phyloP scores from a whole-genome alignment of 2,888 invertebrate genomes.

The Epirrhoe alternata region DNA sequence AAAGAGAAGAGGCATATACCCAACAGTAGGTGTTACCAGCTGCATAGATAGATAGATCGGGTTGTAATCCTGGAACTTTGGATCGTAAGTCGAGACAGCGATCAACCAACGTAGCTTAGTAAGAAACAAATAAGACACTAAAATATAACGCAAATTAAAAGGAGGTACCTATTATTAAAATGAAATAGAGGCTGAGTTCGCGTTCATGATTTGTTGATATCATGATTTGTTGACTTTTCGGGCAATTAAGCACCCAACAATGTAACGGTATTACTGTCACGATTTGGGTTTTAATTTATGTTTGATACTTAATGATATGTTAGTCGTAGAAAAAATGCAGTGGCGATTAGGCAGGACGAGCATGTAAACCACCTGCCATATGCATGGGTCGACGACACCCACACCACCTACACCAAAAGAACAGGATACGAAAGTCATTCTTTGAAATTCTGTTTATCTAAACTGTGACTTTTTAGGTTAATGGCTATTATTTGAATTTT shows the following conservation, averaged over 20 bases:
- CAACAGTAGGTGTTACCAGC: no score
- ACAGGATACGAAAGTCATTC: constrained; percentile 29
- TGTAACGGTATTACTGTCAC: constrained; percentile 42
- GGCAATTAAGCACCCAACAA: constrained; percentile 36
- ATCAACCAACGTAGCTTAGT: not conserved
- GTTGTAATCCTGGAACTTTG: no score
- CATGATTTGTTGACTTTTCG: constrained; percentile 34
- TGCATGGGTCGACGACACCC: constrained; percentile 3
- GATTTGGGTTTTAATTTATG: constrained; percentile 28
- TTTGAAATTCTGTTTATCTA: constrained; percentile 32
- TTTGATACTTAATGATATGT: not conserved
- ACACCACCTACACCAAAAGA: constrained; percentile 23
- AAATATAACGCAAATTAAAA: not conserved
- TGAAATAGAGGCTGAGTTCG: not conserved
- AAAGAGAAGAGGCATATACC: no score
- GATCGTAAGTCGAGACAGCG: no score
- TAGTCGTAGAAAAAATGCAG: constrained; percentile 4
- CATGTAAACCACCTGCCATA: constrained; percentile 13
- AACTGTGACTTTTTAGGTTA: constrained; percentile 40
- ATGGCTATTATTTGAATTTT: constrained; percentile 44
- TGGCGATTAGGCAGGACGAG: not conserved
- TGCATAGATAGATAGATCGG: no score
- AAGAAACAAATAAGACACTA: not conserved
- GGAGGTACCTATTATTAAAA: not conserved
- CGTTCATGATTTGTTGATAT: constrained; percentile 27